Percentiles rank a stretch among this genome's conserved stretches.
These are phyloP conservation scores for Sandelia bainsii DNA, from an alignment of 2,797 vertebrate genomes.

Conservation along the genomic window DNA sequence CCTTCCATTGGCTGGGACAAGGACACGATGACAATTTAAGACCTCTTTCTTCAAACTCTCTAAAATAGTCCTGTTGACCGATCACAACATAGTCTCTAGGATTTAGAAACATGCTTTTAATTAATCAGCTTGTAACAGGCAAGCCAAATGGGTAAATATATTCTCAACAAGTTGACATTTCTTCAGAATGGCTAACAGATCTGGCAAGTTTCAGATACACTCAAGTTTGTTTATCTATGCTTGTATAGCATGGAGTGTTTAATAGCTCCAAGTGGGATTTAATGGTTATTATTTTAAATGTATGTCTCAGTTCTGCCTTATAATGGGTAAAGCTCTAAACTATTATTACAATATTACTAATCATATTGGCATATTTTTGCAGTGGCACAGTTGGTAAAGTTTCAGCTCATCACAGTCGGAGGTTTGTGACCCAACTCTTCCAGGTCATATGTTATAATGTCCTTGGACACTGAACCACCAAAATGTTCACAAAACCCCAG, in stretches of 20 bases:
- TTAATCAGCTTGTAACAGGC: slow-evolving; percentile 75
- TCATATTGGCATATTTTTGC: neutral
- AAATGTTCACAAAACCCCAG: too few relatives aligned
- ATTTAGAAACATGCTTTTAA: slow-evolving; percentile 75
- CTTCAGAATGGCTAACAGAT: slow-evolving; percentile 20
- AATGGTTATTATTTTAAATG: neutral
- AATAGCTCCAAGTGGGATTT: slow-evolving; percentile 24
- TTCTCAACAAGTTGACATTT: slow-evolving; percentile 48
- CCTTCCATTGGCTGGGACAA: slow-evolving; percentile 85
- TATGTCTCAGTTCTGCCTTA: neutral
- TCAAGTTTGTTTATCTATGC: slow-evolving; percentile 43
- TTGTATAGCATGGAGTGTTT: slow-evolving; percentile 39
- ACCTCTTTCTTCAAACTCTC: slow-evolving; percentile 79
- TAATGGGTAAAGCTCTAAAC: neutral
- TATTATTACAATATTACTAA: neutral
- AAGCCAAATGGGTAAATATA: slow-evolving; percentile 57
- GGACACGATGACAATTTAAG: slow-evolving; percentile 89
- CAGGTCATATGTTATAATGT: too few relatives aligned
- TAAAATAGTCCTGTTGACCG: slow-evolving; percentile 82
- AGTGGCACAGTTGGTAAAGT: too few relatives aligned
- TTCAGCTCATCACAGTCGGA: too few relatives aligned
- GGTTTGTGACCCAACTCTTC: too few relatives aligned
- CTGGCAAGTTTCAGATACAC: slow-evolving; percentile 43
- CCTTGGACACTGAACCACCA: too few relatives aligned
- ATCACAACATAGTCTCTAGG: slow-evolving; percentile 72